These are phyloP conservation scores for Zaprionus capensis DNA, from an alignment of 1,140 invertebrate genomes.

Conservation along the genomic window DNA sequence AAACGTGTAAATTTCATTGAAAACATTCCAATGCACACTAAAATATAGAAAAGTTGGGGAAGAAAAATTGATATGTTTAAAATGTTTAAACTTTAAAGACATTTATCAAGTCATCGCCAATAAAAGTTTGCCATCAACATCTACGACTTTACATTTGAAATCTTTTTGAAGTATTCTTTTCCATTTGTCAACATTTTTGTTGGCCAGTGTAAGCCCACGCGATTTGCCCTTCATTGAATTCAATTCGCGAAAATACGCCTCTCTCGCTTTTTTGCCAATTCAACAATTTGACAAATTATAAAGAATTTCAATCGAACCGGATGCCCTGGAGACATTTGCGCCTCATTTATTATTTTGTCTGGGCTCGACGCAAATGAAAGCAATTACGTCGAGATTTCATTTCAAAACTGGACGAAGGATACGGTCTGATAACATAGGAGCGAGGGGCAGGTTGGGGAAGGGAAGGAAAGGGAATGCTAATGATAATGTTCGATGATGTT, in stretches of 20 bases:
- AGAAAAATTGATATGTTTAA: no score
- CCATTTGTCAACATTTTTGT: neutral
- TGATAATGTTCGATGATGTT: slow-evolving; percentile 36
- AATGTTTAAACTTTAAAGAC: no score
- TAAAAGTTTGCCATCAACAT: no score
- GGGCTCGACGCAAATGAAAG: slow-evolving; percentile 3
- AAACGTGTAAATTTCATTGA: neutral
- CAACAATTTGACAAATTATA: slow-evolving; percentile 18
- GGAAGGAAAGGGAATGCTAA: slow-evolving; percentile 17
- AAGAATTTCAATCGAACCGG: slow-evolving; percentile 1
- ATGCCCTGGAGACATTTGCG: neutral
- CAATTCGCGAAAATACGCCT: slow-evolving; percentile 1
- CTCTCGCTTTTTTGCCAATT: neutral
- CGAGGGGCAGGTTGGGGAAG: neutral
- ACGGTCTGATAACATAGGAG: neutral
- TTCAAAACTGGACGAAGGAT: neutral
- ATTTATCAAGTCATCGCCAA: no score
- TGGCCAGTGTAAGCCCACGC: neutral
- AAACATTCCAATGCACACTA: neutral
- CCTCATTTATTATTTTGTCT: slow-evolving; percentile 8
- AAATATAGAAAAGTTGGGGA: no score
- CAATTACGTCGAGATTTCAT: slow-evolving; percentile 1
- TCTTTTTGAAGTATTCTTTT: neutral
- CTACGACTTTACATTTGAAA: no score
- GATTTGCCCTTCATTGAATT: neutral